Percentiles rank a stretch among this genome's conserved stretches.
Conservation (phyloP, 2,113 vertebrate species). For the Macquaria australasica region DNA sequence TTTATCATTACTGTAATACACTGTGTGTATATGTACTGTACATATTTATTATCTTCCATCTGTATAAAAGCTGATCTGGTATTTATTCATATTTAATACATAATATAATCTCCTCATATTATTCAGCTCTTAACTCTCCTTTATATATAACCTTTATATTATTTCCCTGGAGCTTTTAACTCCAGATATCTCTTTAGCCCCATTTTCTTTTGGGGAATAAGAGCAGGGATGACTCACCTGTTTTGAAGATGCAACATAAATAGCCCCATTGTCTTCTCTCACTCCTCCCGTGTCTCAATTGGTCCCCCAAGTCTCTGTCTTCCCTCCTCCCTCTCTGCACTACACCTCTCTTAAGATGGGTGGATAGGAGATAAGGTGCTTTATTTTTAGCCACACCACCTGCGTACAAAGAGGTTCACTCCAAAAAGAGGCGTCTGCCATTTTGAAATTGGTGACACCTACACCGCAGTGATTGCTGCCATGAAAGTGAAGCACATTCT, state of each 20-base stretch:
- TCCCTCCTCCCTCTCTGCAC: slow-evolving; percentile 1
- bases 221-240: slow-evolving; percentile 55
- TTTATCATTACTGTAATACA: too few species aligned
- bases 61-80: background rate
- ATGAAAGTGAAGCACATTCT: background rate
- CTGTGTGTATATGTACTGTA: too few species aligned
- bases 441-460: background rate
- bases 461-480: background rate
- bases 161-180: background rate
- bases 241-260: slow-evolving; percentile 47
- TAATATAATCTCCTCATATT: background rate
- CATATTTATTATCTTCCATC: background rate
- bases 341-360: slow-evolving; percentile 3
- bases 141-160: background rate
- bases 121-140: background rate
- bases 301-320: slow-evolving; percentile 3
- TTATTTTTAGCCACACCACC: slow-evolving; percentile 49
- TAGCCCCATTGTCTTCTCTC: slow-evolving; percentile 17
- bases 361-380: background rate
- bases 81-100: background rate
- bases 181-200: background rate
- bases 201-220: background rate
- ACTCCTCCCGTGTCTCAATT: slow-evolving; percentile 6
- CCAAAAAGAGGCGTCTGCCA: background rate
- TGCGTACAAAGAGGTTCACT: background rate